phyloP scores from a whole-genome alignment of 2,797 vertebrate genomes.

The Threskiornis aethiopicus region DNA sequence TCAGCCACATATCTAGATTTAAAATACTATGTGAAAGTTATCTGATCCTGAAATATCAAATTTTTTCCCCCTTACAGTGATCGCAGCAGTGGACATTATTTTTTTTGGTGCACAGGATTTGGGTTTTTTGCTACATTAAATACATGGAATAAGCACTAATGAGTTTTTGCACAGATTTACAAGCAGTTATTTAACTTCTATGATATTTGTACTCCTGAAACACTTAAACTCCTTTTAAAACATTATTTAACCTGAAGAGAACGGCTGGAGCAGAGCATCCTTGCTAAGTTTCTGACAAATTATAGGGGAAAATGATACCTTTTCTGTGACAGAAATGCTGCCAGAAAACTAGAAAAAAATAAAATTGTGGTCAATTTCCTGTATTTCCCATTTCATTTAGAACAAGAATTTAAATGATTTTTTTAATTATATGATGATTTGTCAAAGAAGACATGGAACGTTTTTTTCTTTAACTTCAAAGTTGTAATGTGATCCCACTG shows the following conservation, averaged over 20 bases:
- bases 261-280: neutral
- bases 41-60: neutral
- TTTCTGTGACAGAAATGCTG: neutral
- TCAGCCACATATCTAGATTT: neutral
- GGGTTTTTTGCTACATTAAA: neutral
- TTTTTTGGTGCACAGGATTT: neutral
- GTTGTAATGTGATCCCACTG: neutral
- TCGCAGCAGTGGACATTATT: accelerated
- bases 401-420: neutral
- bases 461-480: neutral
- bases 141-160: neutral
- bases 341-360: neutral
- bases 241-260: neutral
- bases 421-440: neutral
- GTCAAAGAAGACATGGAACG: neutral
- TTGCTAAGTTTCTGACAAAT: neutral
- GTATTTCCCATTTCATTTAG: neutral
- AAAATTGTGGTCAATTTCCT: neutral
- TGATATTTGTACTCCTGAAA: neutral
- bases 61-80: neutral
- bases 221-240: neutral
- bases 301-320: neutral
- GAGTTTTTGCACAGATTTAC: neutral
- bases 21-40: neutral
- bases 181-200: neutral